phyloP scores from a whole-genome alignment of 2,113 vertebrate species.

The Perccottus glenii region DNA sequence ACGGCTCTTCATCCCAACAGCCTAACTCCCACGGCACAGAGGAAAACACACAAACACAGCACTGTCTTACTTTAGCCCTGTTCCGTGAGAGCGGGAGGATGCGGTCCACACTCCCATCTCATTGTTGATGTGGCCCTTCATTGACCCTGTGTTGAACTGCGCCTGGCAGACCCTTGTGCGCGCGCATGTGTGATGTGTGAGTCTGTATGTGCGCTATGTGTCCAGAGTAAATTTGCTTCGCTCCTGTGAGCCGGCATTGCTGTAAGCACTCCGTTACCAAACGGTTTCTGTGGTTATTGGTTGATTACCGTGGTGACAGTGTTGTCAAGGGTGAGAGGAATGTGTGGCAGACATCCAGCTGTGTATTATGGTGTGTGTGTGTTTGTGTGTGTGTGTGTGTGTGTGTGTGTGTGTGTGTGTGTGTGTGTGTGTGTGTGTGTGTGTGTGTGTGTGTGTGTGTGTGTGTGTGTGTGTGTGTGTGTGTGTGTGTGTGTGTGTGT shows the following conservation, averaged over 20 bases:
- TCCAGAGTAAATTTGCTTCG: slow-evolving; percentile 71
- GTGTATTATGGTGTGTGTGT: slow-evolving; percentile 35
- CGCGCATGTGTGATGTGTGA: slow-evolving; percentile 35
- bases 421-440: no score
- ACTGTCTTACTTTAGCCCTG: slow-evolving; percentile 32
- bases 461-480: no score
- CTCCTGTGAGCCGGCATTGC: slow-evolving; percentile 56
- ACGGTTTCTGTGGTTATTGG: slow-evolving; percentile 77
- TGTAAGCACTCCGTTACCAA: slow-evolving; percentile 65
- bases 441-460: no score
- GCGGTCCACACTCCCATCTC: slow-evolving; percentile 33
- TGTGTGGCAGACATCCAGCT: slow-evolving; percentile 73
- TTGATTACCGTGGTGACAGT: slow-evolving; percentile 74
- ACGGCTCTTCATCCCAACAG: slow-evolving; percentile 52
- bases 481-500: no score
- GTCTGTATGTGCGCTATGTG: slow-evolving; percentile 43
- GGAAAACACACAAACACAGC: slow-evolving; percentile 55
- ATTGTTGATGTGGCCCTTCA: slow-evolving; percentile 21
- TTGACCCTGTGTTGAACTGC: slow-evolving; percentile 68
- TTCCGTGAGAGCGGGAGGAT: slow-evolving; percentile 49
- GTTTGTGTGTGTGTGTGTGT: slow-evolving; percentile 26
- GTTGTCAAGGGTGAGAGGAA: slow-evolving; percentile 73
- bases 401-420: neutral
- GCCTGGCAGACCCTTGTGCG: slow-evolving; percentile 40
- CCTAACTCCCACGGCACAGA: slow-evolving; percentile 63